Conservation (phyloP, 2,888 invertebrate species). For the Salpingus planirostris region DNA sequence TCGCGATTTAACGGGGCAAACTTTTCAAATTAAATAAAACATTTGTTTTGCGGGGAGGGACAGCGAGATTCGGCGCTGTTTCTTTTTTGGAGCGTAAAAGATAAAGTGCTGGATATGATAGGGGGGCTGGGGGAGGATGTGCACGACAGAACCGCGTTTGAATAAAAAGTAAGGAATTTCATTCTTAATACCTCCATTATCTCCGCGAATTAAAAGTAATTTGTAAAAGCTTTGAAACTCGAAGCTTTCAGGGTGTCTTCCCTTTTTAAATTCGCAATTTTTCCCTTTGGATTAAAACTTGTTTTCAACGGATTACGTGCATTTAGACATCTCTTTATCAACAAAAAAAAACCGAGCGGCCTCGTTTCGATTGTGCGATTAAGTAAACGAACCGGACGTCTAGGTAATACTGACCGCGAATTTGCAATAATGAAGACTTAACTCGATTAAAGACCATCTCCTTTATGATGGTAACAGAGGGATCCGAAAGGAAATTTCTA, state of each 20-base stretch:
- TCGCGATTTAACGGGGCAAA: no score
- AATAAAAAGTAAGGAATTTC: conserved; percentile 10
- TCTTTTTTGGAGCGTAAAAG: conserved; percentile 13
- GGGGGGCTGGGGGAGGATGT: no score
- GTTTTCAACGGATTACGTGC: no score
- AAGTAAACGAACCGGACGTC: no score
- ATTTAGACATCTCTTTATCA: no score
- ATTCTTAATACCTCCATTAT: conserved; percentile 14
- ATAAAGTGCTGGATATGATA: conserved; percentile 12
- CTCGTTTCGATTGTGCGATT: no score
- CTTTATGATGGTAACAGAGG: no score
- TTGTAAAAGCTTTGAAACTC: conserved; percentile 10
- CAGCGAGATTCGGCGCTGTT: background rate
- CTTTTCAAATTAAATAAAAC: conserved; percentile 15
- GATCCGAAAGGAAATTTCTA: no score
- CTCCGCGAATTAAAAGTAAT: conserved; percentile 14
- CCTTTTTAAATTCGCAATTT: conserved; percentile 4
- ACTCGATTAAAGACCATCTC: no score
- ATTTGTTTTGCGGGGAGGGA: conserved; percentile 7
- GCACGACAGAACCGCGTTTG: conserved; percentile 1
- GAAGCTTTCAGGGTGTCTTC: conserved; percentile 8
- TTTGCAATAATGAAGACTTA: no score
- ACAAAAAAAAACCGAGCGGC: no score
- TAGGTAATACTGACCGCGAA: no score
- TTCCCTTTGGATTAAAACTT: conserved; percentile 3